Conservation (phyloP, 2,888 invertebrate genomes). For the Euclidia mi region DNA sequence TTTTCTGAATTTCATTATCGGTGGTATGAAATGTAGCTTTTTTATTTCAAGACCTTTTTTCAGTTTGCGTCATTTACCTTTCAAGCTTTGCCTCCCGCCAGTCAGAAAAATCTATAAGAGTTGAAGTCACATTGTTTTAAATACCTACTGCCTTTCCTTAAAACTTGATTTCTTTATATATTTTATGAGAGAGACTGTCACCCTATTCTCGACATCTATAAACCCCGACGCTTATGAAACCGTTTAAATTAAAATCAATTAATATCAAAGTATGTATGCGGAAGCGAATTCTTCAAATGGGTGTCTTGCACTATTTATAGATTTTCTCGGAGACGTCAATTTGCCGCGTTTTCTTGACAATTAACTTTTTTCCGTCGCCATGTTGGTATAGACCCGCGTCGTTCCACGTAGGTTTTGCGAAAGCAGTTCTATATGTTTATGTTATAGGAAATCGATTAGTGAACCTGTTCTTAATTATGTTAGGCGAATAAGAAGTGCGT, state of each 20-base stretch:
- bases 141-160: no score
- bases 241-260: constrained; percentile 21
- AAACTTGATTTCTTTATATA: no score
- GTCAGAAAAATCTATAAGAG: no score
- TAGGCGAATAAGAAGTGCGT: constrained; percentile 3
- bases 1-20: no score
- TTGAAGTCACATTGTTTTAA: no score
- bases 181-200: no score
- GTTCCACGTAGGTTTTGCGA: constrained; percentile 52
- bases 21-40: no score
- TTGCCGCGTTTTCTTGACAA: constrained; percentile 40
- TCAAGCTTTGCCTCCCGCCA: no score
- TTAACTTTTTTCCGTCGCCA: constrained; percentile 28
- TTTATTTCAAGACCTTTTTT: no score
- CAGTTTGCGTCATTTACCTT: no score
- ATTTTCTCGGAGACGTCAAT: constrained; percentile 30
- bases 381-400: constrained; percentile 28
- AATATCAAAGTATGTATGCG: constrained; percentile 37
- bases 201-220: no score
- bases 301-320: constrained; percentile 35
- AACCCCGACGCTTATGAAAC: no score
- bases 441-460: constrained; percentile 35
- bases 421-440: constrained; percentile 40
- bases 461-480: constrained; percentile 23
- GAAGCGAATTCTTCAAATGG: constrained; percentile 38